A percentile compares a stretch with the other conserved stretches of the same genome.
Conservation (phyloP, 2,797 vertebrate genomes). For the Pipistrellus kuhlii region DNA sequence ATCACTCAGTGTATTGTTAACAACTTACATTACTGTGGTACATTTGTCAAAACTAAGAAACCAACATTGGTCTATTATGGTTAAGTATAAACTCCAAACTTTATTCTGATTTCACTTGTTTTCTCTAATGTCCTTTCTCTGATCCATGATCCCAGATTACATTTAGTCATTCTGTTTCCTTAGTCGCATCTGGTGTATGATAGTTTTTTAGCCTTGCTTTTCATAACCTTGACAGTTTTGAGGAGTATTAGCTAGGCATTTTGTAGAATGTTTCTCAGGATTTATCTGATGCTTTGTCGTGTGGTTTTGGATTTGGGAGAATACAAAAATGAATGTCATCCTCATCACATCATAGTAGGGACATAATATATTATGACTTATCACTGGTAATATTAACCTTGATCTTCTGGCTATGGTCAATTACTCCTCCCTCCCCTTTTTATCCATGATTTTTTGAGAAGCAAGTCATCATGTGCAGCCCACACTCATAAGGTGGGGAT, state of each 20-base stretch:
- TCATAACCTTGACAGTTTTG: neutral
- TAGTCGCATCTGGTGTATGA: neutral
- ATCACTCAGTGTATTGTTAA: neutral
- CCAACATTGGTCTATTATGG: neutral
- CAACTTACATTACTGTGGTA: neutral
- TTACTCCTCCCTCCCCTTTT: neutral
- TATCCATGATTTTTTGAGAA: neutral
- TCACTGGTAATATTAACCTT: neutral
- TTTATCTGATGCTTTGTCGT: neutral
- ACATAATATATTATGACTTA: neutral
- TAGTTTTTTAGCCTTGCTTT: neutral
- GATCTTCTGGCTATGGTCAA: neutral
- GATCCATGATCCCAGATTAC: neutral
- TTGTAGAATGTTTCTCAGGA: neutral
- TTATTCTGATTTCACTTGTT: constrained; percentile 14
- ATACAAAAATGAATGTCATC: neutral
- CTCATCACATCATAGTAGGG: neutral
- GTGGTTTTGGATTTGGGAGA: neutral
- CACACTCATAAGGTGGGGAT: neutral
- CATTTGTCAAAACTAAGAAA: constrained; percentile 29
- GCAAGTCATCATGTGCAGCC: neutral
- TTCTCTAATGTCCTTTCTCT: neutral
- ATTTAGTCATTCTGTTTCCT: neutral
- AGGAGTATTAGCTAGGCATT: neutral
- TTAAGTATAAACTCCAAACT: neutral